phyloP scores from a whole-genome alignment of 2,888 invertebrate species.

The Oeneis ivallda region DNA sequence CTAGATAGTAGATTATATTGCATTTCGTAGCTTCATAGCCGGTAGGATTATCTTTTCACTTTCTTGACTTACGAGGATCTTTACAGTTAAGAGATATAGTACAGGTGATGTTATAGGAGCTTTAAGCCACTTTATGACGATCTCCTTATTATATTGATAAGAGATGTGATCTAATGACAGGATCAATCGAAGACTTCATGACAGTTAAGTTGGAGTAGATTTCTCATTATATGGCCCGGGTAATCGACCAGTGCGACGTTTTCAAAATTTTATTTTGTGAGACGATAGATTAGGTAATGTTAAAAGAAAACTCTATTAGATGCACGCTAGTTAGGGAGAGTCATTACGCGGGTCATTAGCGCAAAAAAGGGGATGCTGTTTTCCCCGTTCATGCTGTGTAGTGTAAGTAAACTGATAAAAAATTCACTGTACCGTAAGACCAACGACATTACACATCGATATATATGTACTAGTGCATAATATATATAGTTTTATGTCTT shows the following conservation, averaged over 20 bases:
- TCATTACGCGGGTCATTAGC: conserved; percentile 2
- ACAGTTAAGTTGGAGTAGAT: too few species aligned
- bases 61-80: not conserved
- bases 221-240: too few species aligned
- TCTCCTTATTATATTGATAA: too few species aligned
- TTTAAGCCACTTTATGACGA: not conserved
- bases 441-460: too few species aligned
- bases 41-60: conserved; percentile 1
- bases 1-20: not conserved
- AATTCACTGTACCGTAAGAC: not conserved
- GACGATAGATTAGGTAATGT: not conserved
- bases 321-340: not conserved
- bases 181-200: too few species aligned
- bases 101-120: not conserved
- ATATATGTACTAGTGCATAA: too few species aligned
- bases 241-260: too few species aligned
- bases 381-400: not conserved
- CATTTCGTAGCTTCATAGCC: not conserved
- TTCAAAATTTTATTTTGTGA: not conserved
- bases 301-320: not conserved
- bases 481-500: too few species aligned
- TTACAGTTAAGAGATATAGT: not conserved
- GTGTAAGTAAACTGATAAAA: conserved; percentile 18
- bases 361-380: not conserved
- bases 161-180: too few species aligned